A percentile compares a stretch with the other conserved stretches of the same genome.
Conservation (phyloP, 2,797 vertebrate genomes). For the Myotis findleyi region DNA sequence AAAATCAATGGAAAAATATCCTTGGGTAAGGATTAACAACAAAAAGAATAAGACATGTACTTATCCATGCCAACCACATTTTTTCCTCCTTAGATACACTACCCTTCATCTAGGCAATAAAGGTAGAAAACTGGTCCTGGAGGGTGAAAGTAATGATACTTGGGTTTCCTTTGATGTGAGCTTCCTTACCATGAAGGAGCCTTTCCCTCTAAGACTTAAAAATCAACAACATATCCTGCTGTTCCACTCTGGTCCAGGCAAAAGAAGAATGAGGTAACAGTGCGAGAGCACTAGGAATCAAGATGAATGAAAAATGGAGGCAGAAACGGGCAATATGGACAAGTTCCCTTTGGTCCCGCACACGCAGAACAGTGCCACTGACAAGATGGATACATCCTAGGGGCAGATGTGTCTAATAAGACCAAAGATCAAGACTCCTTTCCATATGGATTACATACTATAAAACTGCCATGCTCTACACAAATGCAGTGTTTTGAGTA, state of each 20-base stretch:
- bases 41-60: not conserved
- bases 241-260: not conserved
- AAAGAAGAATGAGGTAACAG: not conserved
- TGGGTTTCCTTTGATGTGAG: not conserved
- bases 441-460: not conserved
- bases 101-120: not conserved
- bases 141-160: not conserved
- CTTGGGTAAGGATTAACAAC: no score
- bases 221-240: not conserved
- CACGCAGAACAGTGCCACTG: not conserved
- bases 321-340: not conserved
- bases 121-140: not conserved
- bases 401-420: not conserved
- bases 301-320: not conserved
- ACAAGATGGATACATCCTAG: not conserved
- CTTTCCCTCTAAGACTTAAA: not conserved
- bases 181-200: not conserved
- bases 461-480: not conserved
- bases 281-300: not conserved
- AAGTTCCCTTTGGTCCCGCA: not conserved
- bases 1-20: no score
- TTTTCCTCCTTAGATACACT: not conserved
- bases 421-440: not conserved
- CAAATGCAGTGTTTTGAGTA: not conserved
- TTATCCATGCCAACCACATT: not conserved